Evolutionary conservation across 1,140 invertebrate genomes (phyloP), one percentile per base, ranked within the genome.

Genomic region (Drosophila kanapiae): DNA sequence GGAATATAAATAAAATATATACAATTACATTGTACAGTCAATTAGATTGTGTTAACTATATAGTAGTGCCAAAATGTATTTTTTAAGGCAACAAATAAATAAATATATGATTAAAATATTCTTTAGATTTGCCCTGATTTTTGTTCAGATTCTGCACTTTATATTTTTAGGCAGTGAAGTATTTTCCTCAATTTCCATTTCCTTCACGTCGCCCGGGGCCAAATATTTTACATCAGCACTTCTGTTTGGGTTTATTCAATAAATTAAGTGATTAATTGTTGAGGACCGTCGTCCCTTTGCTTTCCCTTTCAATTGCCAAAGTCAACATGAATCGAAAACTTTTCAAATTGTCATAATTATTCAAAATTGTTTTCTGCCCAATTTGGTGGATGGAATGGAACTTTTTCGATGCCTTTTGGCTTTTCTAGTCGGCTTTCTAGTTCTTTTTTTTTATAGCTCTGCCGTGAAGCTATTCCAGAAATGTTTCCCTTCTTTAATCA

Each of bases 301-400:
- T 29, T 33, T 37, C 16, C 61, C 16, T 16, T n/a, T 27, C 35
- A 56, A 56, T 56, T 56, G 35, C 53, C 35, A 38, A 59, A 51
- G 65, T 57, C 65, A 61, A 63, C 79, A 76, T 42, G 59, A 64
- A 59, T 60, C 62, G 76, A 80, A 64, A 84, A 85, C 82, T 84
- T 84, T 85, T 85, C 82, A 78, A 84, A 60, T 81, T 84, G 78
- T 84, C 82, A 84, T 85, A 85, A 84, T 84, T 84, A 84, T 84
- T 84, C 82, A 84, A 84, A 84, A 84, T 85, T 51, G 65, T 78
- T 62, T 80, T 85, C 40, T 53, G 59, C 63, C 82, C 80, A 81
- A 84, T 84, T 84, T 80, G 72, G 37, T 23, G 42, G 29, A 47
- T 35, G 29, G 29, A 31, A 49, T 18, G 31, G 4, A n/a, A n/a